Percentiles rank a stretch among this genome's conserved stretches.
phyloP scores from a whole-genome alignment of 2,797 vertebrate genomes.

The Adelosebastes latens region DNA sequence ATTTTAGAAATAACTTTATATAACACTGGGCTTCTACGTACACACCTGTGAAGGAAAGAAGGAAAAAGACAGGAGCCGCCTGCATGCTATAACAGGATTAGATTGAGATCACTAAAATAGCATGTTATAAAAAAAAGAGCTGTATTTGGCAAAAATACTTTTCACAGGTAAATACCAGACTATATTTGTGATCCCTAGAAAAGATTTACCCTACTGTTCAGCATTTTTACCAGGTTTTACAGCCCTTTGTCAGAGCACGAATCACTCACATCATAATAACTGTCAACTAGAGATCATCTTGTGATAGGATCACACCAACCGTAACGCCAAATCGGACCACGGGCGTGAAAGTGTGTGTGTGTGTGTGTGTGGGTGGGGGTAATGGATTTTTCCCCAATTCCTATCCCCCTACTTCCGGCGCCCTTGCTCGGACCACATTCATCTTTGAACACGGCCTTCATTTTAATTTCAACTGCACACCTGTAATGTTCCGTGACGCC shows the following conservation, averaged over 20 bases:
- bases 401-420: not conserved
- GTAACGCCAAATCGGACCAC: no score
- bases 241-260: no score
- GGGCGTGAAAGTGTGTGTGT: no score
- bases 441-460: not conserved
- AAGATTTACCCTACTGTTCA: not conserved
- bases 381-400: no score
- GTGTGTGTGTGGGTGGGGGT: no score
- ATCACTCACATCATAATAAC: no score
- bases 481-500: no score
- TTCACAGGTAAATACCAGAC: not conserved
- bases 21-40: not conserved
- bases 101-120: not conserved
- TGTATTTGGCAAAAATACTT: not conserved
- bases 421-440: not conserved
- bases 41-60: not conserved
- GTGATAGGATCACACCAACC: no score
- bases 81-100: not conserved
- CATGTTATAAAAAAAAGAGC: not conserved
- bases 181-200: not conserved
- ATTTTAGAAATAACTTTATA: not conserved
- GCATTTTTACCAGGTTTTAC: not conserved
- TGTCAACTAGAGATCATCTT: no score
- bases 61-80: not conserved
- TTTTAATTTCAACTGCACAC: not conserved